phyloP scores from a whole-genome alignment of 2,113 vertebrate species.

The Rostratula benghalensis region DNA sequence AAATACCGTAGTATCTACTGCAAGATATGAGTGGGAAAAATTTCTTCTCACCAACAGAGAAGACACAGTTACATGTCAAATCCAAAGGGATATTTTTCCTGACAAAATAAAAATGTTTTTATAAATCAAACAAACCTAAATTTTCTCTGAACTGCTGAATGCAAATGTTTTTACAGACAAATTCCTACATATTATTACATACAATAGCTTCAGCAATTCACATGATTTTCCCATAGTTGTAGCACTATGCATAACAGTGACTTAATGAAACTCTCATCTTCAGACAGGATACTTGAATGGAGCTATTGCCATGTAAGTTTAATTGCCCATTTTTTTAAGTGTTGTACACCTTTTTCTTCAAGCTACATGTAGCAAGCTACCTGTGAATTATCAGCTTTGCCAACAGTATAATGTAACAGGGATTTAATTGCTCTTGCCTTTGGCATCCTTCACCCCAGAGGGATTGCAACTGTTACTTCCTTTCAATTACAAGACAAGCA shows the following conservation, averaged over 20 bases:
- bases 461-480: not conserved
- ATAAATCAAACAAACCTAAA: not conserved
- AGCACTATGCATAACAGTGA: not conserved
- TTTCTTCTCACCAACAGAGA: not conserved
- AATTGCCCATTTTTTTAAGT: not conserved
- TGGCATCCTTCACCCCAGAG: not conserved
- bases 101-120: not conserved
- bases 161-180: not conserved
- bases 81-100: not conserved
- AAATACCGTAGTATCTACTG: not conserved
- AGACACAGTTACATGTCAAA: not conserved
- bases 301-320: not conserved
- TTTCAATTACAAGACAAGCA: not conserved
- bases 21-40: not conserved
- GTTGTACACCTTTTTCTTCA: not conserved
- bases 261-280: not conserved
- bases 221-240: not conserved
- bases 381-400: not conserved
- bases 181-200: not conserved
- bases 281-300: not conserved
- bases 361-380: not conserved
- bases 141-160: not conserved
- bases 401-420: not conserved
- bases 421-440: not conserved
- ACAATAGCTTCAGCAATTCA: not conserved